Evolutionary conservation across 2,888 invertebrate species (phyloP), one percentile per base, ranked within the genome.

Genomic region (Falcaria lacertinaria): DNA sequence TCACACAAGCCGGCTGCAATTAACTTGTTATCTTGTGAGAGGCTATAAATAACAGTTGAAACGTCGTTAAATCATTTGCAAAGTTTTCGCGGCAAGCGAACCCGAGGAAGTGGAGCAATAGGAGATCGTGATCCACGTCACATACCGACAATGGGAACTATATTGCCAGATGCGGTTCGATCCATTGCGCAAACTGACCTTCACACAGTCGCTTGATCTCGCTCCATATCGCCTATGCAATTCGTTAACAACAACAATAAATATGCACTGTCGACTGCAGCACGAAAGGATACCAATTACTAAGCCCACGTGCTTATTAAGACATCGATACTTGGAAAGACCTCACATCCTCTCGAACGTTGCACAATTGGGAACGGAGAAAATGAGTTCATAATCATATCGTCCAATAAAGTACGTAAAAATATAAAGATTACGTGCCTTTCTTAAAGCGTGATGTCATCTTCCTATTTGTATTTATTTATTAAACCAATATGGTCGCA

Each of bases 101-200:
- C 57, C 60, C 50, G 55, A 62, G 59, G 65, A 67, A 70, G 57
- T 69, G 54, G 69, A 69, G 64, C 70, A 69, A 67, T 64, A 57
- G 61, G 51, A 60, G 54, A 54, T 80, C 79, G 81, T 81, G 81
- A 75, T 73, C 52, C 59, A 69, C 74, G 70, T 72, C 67, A 65
- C 62, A 62, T 51, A 63, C 60, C 57, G 56, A 83, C 78, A 80
- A 80, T 77, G 61, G 73, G 64, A 73, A 69, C 61, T 69, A 67
- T 71, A 74, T 72, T 68, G 67, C 66, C 63, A 68, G 70, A 74
- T 70, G 66, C 60, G 62, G 64, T 72, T 71, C 73, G 70, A 74
- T 73, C 57, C 56, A 66, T 82, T 82, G 76, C 69, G 70, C 66
- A 75, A 78, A 48, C 44, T 69, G 72, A 76, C 82, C 80, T 81